Conservation (phyloP, 2,888 invertebrate genomes). For the Eilema caniola region DNA sequence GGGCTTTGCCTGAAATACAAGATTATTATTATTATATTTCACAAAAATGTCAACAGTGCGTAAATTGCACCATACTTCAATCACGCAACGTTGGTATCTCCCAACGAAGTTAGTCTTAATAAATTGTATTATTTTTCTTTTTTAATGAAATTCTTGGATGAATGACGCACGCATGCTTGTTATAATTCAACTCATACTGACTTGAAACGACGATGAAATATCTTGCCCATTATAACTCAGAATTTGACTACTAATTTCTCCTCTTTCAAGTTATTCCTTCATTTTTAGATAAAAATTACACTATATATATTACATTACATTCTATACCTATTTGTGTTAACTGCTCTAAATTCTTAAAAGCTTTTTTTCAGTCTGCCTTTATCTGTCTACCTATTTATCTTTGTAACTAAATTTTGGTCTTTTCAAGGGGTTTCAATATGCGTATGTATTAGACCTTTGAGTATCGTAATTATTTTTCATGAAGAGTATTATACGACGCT, state of each 20-base stretch:
- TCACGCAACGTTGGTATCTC: constrained; percentile 24
- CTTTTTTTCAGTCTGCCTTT: not conserved
- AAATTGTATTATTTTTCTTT: constrained; percentile 62
- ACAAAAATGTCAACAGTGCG: not conserved
- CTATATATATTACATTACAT: not conserved
- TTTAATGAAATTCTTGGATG: constrained; percentile 50
- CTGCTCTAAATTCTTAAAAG: not conserved
- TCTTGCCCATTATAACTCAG: not conserved
- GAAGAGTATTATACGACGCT: too few species aligned
- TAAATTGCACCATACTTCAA: constrained; percentile 37
- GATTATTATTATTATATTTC: too few species aligned
- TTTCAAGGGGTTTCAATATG: too few species aligned
- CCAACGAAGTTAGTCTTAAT: constrained; percentile 57
- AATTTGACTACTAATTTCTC: not conserved
- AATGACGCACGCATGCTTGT: constrained; percentile 13
- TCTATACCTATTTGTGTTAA: not conserved
- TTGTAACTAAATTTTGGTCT: too few species aligned
- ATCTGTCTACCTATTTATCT: too few species aligned
- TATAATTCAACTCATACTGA: not conserved
- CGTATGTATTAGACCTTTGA: too few species aligned
- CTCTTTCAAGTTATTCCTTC: not conserved
- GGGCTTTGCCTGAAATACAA: too few species aligned
- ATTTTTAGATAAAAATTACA: not conserved
- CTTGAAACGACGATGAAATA: not conserved
- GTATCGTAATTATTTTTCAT: not conserved